phyloP scores from a whole-genome alignment of 1,140 invertebrate genomes.

The Cydia amplana region DNA sequence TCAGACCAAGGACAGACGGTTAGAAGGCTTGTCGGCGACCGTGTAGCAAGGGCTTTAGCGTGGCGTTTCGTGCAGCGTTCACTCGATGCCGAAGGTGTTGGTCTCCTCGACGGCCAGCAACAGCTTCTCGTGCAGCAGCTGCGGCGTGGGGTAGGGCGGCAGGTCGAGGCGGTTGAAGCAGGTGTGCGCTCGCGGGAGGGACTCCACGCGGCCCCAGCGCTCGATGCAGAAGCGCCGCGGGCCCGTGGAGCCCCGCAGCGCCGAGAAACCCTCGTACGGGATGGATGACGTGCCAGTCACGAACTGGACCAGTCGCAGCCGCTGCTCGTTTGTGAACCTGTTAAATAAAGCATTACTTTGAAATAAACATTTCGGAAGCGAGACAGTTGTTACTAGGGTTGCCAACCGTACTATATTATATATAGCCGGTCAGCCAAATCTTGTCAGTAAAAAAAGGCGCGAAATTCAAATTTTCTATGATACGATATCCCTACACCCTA shows the following conservation, averaged over 20 bases:
- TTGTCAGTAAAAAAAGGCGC: no score
- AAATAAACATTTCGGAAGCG: neutral
- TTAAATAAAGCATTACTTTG: slow-evolving; percentile 29
- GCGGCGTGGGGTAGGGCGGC: slow-evolving; percentile 95
- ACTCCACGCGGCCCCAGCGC: slow-evolving; percentile 97
- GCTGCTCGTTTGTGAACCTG: slow-evolving; percentile 95
- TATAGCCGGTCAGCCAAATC: no score
- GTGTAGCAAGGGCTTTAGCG: no score
- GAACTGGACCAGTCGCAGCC: slow-evolving; percentile 95
- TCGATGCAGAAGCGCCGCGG: slow-evolving; percentile 98
- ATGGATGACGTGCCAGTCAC: slow-evolving; percentile 98
- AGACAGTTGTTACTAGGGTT: neutral
- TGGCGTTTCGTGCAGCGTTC: slow-evolving; percentile 44
- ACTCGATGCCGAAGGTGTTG: slow-evolving; percentile 98
- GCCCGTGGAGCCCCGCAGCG: slow-evolving; percentile 95
- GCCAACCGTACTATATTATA: no score
- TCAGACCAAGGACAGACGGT: no score
- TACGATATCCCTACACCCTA: no score
- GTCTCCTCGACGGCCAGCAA: slow-evolving; percentile 97
- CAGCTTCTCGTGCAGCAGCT: slow-evolving; percentile 96
- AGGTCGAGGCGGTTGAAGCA: slow-evolving; percentile 98
- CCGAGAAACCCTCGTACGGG: slow-evolving; percentile 98
- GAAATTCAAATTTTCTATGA: no score
- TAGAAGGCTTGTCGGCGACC: no score
- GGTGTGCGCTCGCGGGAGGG: slow-evolving; percentile 96